These are phyloP conservation scores for Cromileptes altivelis DNA, from an alignment of 2,113 vertebrate species.

Conservation along the genomic window DNA sequence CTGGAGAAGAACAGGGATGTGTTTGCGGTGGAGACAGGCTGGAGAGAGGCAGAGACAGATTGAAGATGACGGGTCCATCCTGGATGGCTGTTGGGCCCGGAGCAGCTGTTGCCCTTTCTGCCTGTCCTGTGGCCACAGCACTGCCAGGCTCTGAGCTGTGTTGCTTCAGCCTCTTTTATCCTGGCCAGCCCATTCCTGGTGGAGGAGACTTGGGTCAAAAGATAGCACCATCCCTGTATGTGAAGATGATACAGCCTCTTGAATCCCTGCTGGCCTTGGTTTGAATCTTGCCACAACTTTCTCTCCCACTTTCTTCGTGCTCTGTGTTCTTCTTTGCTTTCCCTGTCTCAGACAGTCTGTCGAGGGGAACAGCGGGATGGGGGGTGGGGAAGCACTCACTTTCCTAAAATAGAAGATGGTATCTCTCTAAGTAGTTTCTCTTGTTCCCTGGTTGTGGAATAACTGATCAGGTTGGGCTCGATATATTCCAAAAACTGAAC, in stretches of 20 bases:
- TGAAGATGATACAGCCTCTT: conserved; percentile 11
- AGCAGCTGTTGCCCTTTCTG: conserved; percentile 60
- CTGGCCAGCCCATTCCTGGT: not conserved
- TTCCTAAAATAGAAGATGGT: conserved; percentile 72
- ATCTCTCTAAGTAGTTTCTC: conserved; percentile 79
- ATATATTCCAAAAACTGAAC: conserved; percentile 66
- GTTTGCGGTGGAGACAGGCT: conserved; percentile 7
- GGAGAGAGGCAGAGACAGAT: conserved; percentile 53
- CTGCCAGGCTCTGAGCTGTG: conserved; percentile 15
- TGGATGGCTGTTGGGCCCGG: conserved; percentile 59
- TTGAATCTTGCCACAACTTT: conserved; percentile 15
- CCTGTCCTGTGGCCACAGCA: conserved; percentile 41
- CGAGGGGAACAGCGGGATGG: conserved; percentile 32
- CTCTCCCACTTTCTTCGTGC: conserved; percentile 16
- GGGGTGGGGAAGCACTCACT: conserved; percentile 40
- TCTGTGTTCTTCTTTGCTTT: conserved; percentile 42
- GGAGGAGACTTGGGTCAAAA: not conserved
- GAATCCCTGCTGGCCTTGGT: conserved; percentile 25
- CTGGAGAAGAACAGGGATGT: conserved; percentile 12
- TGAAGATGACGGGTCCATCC: conserved; percentile 64
- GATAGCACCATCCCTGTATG: not conserved
- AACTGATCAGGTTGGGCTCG: conserved; percentile 58
- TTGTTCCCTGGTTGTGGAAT: conserved; percentile 73
- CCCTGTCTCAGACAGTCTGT: conserved; percentile 55
- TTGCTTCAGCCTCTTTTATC: conserved; percentile 12